Evolutionary conservation across 2,113 vertebrate species (phyloP).

Genomic region (Gila orcuttii): DNA sequence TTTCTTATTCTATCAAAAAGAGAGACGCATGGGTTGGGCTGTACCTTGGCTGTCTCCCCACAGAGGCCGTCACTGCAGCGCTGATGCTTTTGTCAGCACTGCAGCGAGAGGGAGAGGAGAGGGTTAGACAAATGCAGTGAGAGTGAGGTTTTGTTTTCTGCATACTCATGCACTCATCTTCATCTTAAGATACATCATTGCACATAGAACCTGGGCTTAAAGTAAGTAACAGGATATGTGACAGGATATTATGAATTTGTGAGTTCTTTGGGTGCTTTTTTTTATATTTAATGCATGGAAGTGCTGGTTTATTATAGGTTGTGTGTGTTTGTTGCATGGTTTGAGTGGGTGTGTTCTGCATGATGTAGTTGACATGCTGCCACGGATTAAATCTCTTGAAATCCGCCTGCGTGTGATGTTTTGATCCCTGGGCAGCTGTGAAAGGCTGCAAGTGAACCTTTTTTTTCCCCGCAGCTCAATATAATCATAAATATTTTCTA

Average conservation of each 20-base stretch:
- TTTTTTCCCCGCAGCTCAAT: neutral
- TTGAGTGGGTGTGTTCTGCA: slow-evolving; percentile 48
- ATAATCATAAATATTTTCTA: neutral
- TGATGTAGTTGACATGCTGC: slow-evolving; percentile 25
- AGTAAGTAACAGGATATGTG: neutral
- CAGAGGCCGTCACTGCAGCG: slow-evolving; percentile 70
- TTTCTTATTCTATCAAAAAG: slow-evolving; percentile 61
- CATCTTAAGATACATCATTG: neutral
- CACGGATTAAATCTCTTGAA: neutral
- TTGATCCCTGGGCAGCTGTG: slow-evolving; percentile 7
- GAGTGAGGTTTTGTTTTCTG: slow-evolving; percentile 26
- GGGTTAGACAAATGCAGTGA: slow-evolving; percentile 18
- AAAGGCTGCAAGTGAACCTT: neutral
- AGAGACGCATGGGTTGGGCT: slow-evolving; percentile 68
- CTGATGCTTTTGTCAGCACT: slow-evolving; percentile 71
- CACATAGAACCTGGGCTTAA: neutral
- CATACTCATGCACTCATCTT: slow-evolving; percentile 17
- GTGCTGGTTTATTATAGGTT: neutral
- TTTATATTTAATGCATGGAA: slow-evolving; percentile 35
- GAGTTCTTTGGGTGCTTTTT: neutral
- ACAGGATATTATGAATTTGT: neutral
- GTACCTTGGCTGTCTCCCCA: slow-evolving; percentile 63
- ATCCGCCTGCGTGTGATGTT: neutral
- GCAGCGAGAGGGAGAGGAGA: slow-evolving; percentile 39
- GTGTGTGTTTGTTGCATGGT: slow-evolving; percentile 39